Conservation (phyloP, 53 echinoderm and acorn worm species). For the Luidia sarsii region DNA sequence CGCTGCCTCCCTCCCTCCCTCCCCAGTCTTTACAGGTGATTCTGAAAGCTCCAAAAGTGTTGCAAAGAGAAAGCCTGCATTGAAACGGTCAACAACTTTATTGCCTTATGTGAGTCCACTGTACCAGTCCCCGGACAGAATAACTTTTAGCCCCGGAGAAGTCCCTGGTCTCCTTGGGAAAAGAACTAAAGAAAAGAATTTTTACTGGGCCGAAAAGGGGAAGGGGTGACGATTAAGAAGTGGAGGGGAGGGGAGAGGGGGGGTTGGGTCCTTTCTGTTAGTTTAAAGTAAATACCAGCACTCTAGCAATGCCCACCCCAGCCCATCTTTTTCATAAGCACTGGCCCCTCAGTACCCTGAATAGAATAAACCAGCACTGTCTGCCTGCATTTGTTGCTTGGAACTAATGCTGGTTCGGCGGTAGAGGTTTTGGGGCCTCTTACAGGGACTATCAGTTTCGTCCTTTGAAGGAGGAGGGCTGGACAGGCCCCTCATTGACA, state of each 20-base stretch:
- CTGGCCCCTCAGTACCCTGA: too few relatives aligned
- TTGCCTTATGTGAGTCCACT: not conserved
- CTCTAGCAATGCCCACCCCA: not conserved
- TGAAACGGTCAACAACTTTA: not conserved
- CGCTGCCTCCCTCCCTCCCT: too few relatives aligned
- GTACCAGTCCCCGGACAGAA: not conserved
- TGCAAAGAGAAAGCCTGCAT: not conserved
- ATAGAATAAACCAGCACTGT: too few relatives aligned
- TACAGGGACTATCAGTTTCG: constrained; percentile 21
- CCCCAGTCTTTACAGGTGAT: constrained; percentile 21
- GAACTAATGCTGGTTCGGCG: constrained; percentile 23
- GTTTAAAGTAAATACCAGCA: constrained; percentile 14
- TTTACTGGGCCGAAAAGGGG: constrained; percentile 5
- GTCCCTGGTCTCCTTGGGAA: constrained; percentile 24
- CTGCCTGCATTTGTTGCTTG: too few relatives aligned
- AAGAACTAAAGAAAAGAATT: constrained; percentile 13
- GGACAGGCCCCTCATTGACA: constrained; percentile 5
- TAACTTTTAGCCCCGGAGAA: not conserved
- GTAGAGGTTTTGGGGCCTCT: constrained; percentile 18
- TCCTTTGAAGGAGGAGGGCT: constrained; percentile 1
- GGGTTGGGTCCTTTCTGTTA: constrained; percentile 13
- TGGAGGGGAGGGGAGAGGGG: constrained; percentile 1
- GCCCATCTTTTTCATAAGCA: not conserved
- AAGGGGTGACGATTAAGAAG: constrained; percentile 26
- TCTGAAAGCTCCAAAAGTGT: constrained; percentile 35